Evolutionary conservation across 30 jellyfish, hydroid and myxozoan genomes (phyloP).

Genomic region (Cassiopea xamachana): DNA sequence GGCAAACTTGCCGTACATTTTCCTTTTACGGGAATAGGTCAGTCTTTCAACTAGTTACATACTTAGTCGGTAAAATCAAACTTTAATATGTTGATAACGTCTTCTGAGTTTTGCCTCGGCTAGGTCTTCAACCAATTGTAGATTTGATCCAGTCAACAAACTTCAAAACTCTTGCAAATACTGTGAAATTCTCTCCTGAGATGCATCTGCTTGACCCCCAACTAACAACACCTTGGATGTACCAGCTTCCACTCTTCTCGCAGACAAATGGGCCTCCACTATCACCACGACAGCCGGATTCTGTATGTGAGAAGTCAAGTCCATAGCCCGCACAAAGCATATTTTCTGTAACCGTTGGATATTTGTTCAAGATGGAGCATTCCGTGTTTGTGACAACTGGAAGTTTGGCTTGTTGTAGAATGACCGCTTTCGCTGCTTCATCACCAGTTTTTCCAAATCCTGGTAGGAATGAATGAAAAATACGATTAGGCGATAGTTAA

Average conservation of each 20-base stretch:
- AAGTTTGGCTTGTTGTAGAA: constrained; percentile 73
- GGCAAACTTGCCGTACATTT: no score
- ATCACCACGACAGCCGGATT: constrained; percentile 79
- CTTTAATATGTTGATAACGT: no score
- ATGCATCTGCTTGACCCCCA: constrained; percentile 71
- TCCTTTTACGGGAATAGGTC: no score
- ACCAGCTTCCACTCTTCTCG: constrained; percentile 38
- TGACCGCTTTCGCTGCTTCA: constrained; percentile 31
- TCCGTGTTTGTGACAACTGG: constrained; percentile 50
- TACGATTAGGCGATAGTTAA: not conserved
- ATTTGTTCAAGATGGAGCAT: constrained; percentile 24
- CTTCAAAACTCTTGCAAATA: constrained; percentile 53
- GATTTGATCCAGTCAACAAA: constrained; percentile 61
- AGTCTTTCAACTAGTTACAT: no score
- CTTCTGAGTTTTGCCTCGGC: not conserved
- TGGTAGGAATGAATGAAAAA: not conserved
- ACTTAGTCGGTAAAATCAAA: no score
- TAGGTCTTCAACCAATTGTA: not conserved
- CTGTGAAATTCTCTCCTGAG: constrained; percentile 58
- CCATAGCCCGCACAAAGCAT: constrained; percentile 83
- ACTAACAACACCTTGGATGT: constrained; percentile 68
- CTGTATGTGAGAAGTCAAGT: not conserved
- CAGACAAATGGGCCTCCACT: constrained; percentile 87
- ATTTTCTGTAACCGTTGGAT: constrained; percentile 23
- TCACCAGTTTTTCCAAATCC: constrained; percentile 60